Percentiles rank a stretch among this genome's conserved stretches.
Evolutionary conservation across 1,140 invertebrate species (phyloP).

Genomic region (Apis mellifera): DNA sequence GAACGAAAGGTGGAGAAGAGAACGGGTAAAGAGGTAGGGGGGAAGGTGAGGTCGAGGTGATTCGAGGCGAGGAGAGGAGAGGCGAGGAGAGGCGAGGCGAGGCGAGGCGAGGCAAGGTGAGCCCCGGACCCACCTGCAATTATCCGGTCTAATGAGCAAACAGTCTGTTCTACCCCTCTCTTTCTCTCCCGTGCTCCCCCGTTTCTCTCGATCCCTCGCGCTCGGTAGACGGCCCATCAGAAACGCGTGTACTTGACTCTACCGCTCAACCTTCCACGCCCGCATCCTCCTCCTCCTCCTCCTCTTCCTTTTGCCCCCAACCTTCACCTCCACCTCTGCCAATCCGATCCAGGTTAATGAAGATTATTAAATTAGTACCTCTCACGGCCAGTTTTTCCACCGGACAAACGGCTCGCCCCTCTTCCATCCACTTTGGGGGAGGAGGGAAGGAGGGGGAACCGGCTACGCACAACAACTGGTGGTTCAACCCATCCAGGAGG

Average conservation of each 20-base stretch:
- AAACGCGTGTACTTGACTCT: constrained; percentile 63
- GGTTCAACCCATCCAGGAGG: too few relatives aligned
- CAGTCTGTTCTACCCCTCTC: constrained; percentile 65
- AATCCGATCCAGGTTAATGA: constrained; percentile 66
- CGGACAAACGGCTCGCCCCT: constrained; percentile 23
- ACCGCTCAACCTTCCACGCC: constrained; percentile 63
- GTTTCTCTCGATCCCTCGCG: constrained; percentile 44
- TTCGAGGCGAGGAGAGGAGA: constrained; percentile 58
- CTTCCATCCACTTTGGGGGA: constrained; percentile 25
- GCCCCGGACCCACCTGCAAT: constrained; percentile 74
- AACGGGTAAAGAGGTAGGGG: constrained; percentile 45
- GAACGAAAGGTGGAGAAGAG: constrained; percentile 49
- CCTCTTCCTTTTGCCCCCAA: constrained; percentile 19
- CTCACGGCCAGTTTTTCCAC: constrained; percentile 60
- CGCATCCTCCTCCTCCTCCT: constrained; percentile 48
- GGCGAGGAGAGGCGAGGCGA: constrained; percentile 62
- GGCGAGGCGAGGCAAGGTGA: constrained; percentile 67
- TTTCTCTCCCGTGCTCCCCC: constrained; percentile 20
- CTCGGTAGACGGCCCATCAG: constrained; percentile 62
- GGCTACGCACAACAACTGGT: not conserved
- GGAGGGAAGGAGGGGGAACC: too few relatives aligned
- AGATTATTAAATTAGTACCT: constrained; percentile 78
- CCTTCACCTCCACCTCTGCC: constrained; percentile 27
- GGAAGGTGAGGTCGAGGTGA: constrained; percentile 59
- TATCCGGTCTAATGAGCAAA: constrained; percentile 81